Evolutionary conservation across 1,140 invertebrate species (phyloP).

Genomic region (Bombus pascuorum): DNA sequence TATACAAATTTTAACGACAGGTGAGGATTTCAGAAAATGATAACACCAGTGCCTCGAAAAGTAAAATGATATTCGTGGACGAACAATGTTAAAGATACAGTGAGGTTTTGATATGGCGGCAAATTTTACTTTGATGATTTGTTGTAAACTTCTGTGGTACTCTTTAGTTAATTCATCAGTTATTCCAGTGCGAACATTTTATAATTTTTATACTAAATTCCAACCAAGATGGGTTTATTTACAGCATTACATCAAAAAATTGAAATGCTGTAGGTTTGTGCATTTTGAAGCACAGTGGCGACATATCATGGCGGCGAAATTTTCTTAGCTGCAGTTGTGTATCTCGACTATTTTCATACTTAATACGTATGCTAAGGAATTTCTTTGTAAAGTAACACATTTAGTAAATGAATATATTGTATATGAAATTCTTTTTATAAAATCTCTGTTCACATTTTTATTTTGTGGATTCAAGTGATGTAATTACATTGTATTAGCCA

Average conservation of each 20-base stretch:
- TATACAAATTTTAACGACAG: conserved; percentile 51
- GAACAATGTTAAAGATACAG: conserved; percentile 40
- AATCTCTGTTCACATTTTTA: neutral
- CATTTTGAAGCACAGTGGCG: conserved; percentile 57
- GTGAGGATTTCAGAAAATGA: conserved; percentile 50
- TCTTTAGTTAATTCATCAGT: neutral
- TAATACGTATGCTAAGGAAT: conserved; percentile 59
- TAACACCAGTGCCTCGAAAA: conserved; percentile 9
- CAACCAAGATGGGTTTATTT: neutral
- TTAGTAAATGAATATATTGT: conserved; percentile 32
- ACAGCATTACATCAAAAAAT: conserved; percentile 18
- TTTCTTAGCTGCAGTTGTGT: conserved; percentile 61
- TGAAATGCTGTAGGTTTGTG: conserved; percentile 20
- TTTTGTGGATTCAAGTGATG: conserved; percentile 17
- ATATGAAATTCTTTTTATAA: conserved; percentile 17
- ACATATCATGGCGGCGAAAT: conserved; percentile 73
- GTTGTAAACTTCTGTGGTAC: conserved; percentile 41
- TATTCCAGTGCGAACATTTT: neutral
- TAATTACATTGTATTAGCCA: conserved; percentile 32
- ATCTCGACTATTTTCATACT: conserved; percentile 51
- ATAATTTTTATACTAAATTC: neutral
- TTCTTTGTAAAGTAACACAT: conserved; percentile 41
- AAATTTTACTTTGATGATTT: conserved; percentile 72
- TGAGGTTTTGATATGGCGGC: conserved; percentile 74
- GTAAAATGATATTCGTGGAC: conserved; percentile 11